These are phyloP conservation scores for Coregonus ussuriensis DNA, from an alignment of 2,797 vertebrate species.

Conservation along the genomic window DNA sequence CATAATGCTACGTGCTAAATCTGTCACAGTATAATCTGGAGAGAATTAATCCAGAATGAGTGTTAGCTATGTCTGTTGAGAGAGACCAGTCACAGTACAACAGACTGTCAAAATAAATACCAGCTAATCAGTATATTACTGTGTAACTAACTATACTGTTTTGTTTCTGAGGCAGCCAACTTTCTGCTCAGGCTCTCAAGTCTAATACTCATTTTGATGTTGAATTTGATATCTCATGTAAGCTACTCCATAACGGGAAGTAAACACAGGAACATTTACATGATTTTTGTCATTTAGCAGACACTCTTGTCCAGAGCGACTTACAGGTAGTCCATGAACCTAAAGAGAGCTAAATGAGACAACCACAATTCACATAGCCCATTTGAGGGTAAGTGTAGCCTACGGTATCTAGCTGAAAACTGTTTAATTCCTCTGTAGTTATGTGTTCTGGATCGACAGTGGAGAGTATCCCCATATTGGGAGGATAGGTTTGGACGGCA, in stretches of 20 bases:
- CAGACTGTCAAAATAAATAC: background rate
- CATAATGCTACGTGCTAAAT: background rate
- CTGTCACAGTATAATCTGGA: background rate
- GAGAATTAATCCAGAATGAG: background rate
- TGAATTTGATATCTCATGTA: background rate
- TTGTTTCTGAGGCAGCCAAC: background rate
- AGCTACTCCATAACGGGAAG: background rate
- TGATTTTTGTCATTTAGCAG: no score
- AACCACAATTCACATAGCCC: no score
- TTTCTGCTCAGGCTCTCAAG: background rate
- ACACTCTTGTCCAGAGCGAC: no score
- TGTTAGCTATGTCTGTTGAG: background rate
- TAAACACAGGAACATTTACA: background rate
- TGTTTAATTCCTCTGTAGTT: conserved; percentile 60
- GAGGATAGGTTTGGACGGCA: conserved; percentile 85
- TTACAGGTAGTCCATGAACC: no score
- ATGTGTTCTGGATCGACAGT: conserved; percentile 87
- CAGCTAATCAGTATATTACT: background rate
- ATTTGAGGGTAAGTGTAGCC: no score
- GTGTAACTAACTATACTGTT: background rate
- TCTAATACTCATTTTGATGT: background rate
- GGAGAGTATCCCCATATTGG: conserved; percentile 84
- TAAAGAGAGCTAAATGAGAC: no score
- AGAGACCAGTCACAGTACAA: background rate
- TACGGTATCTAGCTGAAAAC: background rate